These are phyloP conservation scores for Phrynosoma platyrhinos DNA, from an alignment of 2,113 vertebrate genomes.

Conservation along the genomic window DNA sequence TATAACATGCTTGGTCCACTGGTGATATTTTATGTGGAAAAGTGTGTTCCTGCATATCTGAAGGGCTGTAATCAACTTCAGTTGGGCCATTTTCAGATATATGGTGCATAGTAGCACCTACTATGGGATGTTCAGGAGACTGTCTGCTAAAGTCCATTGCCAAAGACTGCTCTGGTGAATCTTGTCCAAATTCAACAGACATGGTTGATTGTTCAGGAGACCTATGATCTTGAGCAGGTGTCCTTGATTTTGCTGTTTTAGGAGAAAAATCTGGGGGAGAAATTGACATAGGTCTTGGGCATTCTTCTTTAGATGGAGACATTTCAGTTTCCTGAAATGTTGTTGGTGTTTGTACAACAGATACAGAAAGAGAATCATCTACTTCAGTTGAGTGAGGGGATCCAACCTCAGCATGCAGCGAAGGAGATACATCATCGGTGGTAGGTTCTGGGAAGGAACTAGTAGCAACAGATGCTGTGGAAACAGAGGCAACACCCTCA, in stretches of 20 bases:
- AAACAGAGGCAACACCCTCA: constrained; percentile 90
- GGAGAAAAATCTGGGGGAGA: constrained; percentile 94
- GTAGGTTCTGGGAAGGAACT: constrained; percentile 95
- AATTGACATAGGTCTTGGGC: constrained; percentile 96
- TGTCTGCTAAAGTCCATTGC: constrained; percentile 93
- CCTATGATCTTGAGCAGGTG: constrained; percentile 82
- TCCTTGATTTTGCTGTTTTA: constrained; percentile 86
- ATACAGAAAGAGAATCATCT: constrained; percentile 96
- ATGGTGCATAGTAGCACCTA: constrained; percentile 75
- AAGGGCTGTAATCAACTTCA: constrained; percentile 93
- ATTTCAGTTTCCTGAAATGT: constrained; percentile 93
- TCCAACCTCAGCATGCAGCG: constrained; percentile 94
- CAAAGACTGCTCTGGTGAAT: constrained; percentile 93
- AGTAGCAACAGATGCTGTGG: constrained; percentile 94
- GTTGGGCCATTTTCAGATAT: constrained; percentile 95
- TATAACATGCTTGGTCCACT: constrained; percentile 81
- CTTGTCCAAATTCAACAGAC: constrained; percentile 89
- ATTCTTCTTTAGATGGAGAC: constrained; percentile 93
- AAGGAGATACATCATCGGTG: constrained; percentile 92
- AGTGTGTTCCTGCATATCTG: constrained; percentile 79
- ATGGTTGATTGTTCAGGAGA: constrained; percentile 91
- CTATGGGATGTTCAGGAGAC: constrained; percentile 88
- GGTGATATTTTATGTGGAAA: constrained; percentile 76
- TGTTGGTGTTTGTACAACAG: constrained; percentile 94
- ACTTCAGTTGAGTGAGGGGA: constrained; percentile 97